Evolutionary conservation across 1,140 invertebrate genomes (phyloP).

Genomic region (Dufourea novaeangliae): DNA sequence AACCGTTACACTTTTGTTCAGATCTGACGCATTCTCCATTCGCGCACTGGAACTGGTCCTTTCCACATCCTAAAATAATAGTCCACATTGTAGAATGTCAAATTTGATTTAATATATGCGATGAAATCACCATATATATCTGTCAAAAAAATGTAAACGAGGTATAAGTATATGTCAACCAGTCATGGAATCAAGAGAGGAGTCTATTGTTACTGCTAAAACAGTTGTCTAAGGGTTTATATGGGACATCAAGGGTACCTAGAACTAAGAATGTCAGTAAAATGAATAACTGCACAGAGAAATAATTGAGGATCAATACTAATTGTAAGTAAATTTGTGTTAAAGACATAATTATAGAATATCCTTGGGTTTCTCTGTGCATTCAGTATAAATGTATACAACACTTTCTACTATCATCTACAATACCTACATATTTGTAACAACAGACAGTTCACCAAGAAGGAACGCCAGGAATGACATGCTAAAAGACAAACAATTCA

Average conservation of each 20-base stretch:
- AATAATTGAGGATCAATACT: background rate
- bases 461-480: background rate
- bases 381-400: background rate
- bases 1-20: conserved; percentile 82
- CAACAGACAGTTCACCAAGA: no score
- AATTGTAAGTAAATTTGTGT: no score
- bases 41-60: conserved; percentile 83
- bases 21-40: conserved; percentile 83
- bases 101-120: background rate
- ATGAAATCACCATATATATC: conserved; percentile 9
- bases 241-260: conserved; percentile 10
- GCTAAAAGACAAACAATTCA: background rate
- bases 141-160: conserved; percentile 34
- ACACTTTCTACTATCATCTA: conserved; percentile 16
- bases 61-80: conserved; percentile 75
- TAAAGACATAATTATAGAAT: no score
- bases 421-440: conserved; percentile 11
- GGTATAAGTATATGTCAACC: conserved; percentile 45
- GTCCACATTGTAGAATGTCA: background rate
- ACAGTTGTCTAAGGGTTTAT: conserved; percentile 52
- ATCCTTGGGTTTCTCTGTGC: background rate
- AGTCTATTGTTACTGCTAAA: conserved; percentile 43
- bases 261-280: background rate
- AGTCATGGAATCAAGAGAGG: conserved; percentile 32
- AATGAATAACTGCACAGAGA: conserved; percentile 15